Percentiles rank a stretch among this genome's conserved stretches.
Evolutionary conservation across 2,888 invertebrate species (phyloP).

Genomic region (Antitype chi): DNA sequence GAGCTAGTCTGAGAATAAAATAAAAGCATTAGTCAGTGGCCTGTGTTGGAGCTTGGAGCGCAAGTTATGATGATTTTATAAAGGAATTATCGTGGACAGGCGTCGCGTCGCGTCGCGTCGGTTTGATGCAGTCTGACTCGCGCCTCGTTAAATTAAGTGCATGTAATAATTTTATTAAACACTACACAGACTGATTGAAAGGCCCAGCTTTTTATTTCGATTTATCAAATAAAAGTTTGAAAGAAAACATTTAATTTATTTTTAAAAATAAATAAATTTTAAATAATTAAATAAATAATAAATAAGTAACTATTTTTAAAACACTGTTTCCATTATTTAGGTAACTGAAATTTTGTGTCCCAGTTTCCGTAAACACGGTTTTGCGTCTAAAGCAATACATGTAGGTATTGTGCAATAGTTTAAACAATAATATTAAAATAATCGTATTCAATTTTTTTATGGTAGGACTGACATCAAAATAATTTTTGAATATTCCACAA

Average conservation of each 20-base stretch:
- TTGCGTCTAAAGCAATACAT: background rate
- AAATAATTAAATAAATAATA: no score
- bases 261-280: no score
- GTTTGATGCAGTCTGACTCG: constrained; percentile 42
- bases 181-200: constrained; percentile 49
- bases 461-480: background rate
- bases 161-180: constrained; percentile 52
- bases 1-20: constrained; percentile 45
- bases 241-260: constrained; percentile 16
- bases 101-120: constrained; percentile 42
- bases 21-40: constrained; percentile 43
- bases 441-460: background rate
- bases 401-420: background rate
- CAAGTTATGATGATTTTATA: constrained; percentile 58
- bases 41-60: constrained; percentile 18
- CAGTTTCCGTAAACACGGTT: background rate
- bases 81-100: constrained; percentile 44
- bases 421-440: no score
- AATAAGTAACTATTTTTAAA: no score
- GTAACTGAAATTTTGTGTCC: constrained; percentile 1
- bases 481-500: background rate
- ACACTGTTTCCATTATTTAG: constrained; percentile 4
- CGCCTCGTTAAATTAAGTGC: constrained; percentile 58
- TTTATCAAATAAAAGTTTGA: constrained; percentile 27
- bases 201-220: constrained; percentile 11